Evolutionary conservation across 2,113 vertebrate genomes (phyloP), one percentile per base, ranked within the genome.

Genomic region (Thymallus thymallus): DNA sequence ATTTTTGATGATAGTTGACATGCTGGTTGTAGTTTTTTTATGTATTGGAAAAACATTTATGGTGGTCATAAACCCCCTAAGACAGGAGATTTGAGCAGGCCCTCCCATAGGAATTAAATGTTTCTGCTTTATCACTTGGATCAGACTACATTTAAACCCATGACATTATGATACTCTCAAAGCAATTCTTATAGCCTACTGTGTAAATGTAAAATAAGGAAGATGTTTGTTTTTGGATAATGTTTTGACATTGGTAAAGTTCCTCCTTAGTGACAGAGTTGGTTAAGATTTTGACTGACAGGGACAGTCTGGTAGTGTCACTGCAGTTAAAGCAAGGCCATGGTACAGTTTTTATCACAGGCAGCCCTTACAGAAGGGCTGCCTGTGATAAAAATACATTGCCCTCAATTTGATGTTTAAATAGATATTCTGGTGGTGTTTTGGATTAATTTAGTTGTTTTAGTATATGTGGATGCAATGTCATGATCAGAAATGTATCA

Each of bases 281-380:
- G 29, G 5, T 60, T 22, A 10, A 22, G 29, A 14, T 72, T 62
- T 14, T 72, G 30, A 71, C 55, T 26, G 69, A 71, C 69, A 71
- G 69, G 48, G 48, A 46, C 55, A 32, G 69, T 60, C 69, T 72
- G 32, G 20, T 24, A 22, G 26, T 41, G 6, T 10, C 14, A 32
- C 29, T 64, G 2, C 62, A 29, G 62, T 29, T 20, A 64, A 3
- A 29, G 14, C 64, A 18, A 30, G 16, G 18, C 16, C 18, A 10
- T 29, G 56, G 56, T 60, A n/a, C n/a, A n/a, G n/a, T n/a, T n/a
- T n/a, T n/a, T n/a, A 60, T 60, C 56, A 23, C 22, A 60, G 16
- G 10, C 14, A 14, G 16, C 6, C n/a, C n/a, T 60, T 60, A 60
- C 56, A 22, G 48, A 51, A 16, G 48, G 16, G 48, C 48, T 51